Percentiles rank a stretch among this genome's conserved stretches.
Conservation (phyloP, 2,113 vertebrate genomes). For the Lepidothrix coronata region DNA sequence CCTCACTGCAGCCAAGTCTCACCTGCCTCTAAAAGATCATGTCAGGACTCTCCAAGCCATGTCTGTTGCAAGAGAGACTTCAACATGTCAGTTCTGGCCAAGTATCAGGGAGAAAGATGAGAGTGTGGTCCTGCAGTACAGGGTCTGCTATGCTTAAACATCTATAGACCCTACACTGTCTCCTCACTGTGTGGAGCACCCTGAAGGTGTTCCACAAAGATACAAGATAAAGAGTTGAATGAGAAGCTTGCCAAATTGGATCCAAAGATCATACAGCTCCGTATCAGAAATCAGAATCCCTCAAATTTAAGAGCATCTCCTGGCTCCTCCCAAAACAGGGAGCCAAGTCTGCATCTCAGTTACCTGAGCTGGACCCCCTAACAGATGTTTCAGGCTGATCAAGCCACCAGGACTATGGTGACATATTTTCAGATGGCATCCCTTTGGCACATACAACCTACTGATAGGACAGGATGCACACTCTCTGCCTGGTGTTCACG, state of each 20-base stretch:
- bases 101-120: background rate
- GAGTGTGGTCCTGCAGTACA: accelerated
- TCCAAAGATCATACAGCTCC: background rate
- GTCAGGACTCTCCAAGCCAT: background rate
- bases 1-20: background rate
- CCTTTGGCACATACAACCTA: background rate
- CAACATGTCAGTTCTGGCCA: background rate
- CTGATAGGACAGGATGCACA: background rate
- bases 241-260: background rate
- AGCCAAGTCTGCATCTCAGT: background rate
- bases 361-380: background rate
- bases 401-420: background rate
- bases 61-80: background rate
- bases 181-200: background rate
- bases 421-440: background rate
- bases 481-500: background rate
- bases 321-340: background rate
- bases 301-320: background rate
- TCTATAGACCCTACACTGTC: background rate
- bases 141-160: background rate
- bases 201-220: background rate
- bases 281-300: background rate
- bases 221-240: background rate
- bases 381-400: background rate
- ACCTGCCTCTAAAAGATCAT: background rate